Base-by-base conservation (phyloP, 2,797 vertebrate genomes). In the Coregonus ussuriensis region DNA sequence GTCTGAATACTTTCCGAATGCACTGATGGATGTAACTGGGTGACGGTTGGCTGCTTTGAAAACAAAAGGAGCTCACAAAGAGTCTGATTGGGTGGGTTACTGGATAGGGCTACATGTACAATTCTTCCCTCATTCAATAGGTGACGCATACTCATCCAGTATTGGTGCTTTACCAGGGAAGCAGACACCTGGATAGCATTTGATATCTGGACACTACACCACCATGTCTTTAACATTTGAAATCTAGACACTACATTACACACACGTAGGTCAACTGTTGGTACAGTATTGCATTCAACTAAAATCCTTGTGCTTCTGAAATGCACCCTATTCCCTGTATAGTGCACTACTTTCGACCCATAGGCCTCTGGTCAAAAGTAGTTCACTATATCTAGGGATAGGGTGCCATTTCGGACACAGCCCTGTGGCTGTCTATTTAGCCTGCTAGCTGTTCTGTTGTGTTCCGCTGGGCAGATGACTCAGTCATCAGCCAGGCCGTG, bases 401-500 rank as follows among this genome's bases (percentile, higher is more conserved):
- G 41, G 41, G 41, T 47, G 41, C 41, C 41, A 47, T 47, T 47
- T 47, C 9, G 41, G 41, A 47, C 41, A 47, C 41, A 47, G 41
- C 6, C 54, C 54, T 33, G 29, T 35, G 14, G 65, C 4, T 74
- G 69, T 37, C 14, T 3, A 14, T 63, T 51, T 51, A 41, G 3
- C 74, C 83, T 74, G 71, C 41, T 72, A 62, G 6, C 5, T 68
- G 62, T 67, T 74, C 41, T 31, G 51, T 71, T 54, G 11, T 84
- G 69, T 76, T 81, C 18, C 35, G 18, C 69, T 70, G 56, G 41
- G 21, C 13, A 56, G 29, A 76, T 51, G 59, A 51, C 74, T 84
- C 80, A 69, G 78, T 84, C 74, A 78, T 81, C 82, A 86, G 73
- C 47, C 37, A 5, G 74, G 47, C 52, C 2, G 73, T 41, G 1